These are phyloP conservation scores for Hyles vespertilio DNA, from an alignment of 1,140 invertebrate species.

Conservation along the genomic window DNA sequence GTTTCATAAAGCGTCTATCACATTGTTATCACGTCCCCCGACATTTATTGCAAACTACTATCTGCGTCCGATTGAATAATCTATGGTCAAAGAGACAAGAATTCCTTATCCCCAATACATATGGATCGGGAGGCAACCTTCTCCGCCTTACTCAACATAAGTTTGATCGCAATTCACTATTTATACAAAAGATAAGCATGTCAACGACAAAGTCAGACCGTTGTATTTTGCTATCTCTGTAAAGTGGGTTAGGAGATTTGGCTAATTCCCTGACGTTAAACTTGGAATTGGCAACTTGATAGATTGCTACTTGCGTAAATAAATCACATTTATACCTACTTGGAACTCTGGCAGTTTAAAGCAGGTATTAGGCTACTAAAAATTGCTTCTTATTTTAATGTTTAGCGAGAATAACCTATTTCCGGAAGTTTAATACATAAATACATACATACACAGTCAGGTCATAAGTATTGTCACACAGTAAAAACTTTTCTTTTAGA, in stretches of 20 bases:
- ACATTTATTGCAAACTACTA: conserved; percentile 48
- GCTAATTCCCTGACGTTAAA: conserved; percentile 21
- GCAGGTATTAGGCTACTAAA: too few species aligned
- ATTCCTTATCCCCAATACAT: conserved; percentile 28
- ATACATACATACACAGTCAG: too few species aligned
- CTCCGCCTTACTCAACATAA: conserved; percentile 15
- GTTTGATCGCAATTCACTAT: conserved; percentile 21
- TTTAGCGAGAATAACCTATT: too few species aligned
- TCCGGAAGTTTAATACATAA: too few species aligned
- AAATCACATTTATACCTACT: conserved; percentile 1
- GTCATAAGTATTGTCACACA: too few species aligned
- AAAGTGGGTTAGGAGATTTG: conserved; percentile 23
- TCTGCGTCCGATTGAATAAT: conserved; percentile 41
- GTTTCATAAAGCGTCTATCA: conserved; percentile 53
- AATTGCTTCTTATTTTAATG: too few species aligned
- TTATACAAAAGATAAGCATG: conserved; percentile 24
- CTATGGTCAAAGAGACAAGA: conserved; percentile 22
- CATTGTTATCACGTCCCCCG: conserved; percentile 52
- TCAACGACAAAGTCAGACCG: conserved; percentile 19
- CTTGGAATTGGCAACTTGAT: conserved; percentile 22
- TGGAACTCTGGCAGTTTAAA: background rate
- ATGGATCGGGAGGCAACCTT: conserved; percentile 10
- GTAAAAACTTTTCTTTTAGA: too few species aligned
- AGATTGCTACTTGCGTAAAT: conserved; percentile 9
- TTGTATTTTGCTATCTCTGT: conserved; percentile 21